These are phyloP conservation scores for Callipepla californica DNA, from an alignment of 2,113 vertebrate genomes.

Conservation along the genomic window DNA sequence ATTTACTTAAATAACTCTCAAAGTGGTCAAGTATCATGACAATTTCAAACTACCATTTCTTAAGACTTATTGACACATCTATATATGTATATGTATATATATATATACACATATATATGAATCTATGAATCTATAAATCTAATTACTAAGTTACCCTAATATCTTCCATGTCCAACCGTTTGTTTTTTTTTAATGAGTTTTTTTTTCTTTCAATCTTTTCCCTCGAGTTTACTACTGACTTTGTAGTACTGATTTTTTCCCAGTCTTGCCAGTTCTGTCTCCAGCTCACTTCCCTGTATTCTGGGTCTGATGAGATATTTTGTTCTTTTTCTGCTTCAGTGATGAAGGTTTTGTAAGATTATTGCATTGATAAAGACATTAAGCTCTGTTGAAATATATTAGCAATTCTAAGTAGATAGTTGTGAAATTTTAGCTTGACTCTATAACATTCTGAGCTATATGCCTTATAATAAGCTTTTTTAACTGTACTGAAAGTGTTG, in stretches of 20 bases:
- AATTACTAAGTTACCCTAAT: not conserved
- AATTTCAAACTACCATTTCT: not conserved
- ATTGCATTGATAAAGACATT: not conserved
- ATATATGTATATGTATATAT: too few species aligned
- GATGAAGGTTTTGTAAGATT: not conserved
- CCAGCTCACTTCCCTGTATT: not conserved
- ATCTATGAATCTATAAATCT: not conserved
- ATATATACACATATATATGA: too few species aligned
- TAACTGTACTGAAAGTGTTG: not conserved
- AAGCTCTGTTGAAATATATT: not conserved
- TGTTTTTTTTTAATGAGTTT: not conserved
- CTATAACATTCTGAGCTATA: not conserved
- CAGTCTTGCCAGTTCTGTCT: not conserved
- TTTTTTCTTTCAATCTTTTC: not conserved
- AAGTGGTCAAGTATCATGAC: not conserved
- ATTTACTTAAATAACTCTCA: not conserved
- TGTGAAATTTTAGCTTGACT: not conserved
- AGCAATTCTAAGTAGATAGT: not conserved
- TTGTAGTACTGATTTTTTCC: not conserved
- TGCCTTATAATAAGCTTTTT: constrained; percentile 1
- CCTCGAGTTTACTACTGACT: not conserved
- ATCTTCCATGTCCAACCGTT: not conserved
- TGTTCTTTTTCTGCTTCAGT: not conserved
- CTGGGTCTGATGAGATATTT: not conserved
- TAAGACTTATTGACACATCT: not conserved